phyloP scores from a whole-genome alignment of 1,140 invertebrate genomes.

The Leptinotarsa texana region DNA sequence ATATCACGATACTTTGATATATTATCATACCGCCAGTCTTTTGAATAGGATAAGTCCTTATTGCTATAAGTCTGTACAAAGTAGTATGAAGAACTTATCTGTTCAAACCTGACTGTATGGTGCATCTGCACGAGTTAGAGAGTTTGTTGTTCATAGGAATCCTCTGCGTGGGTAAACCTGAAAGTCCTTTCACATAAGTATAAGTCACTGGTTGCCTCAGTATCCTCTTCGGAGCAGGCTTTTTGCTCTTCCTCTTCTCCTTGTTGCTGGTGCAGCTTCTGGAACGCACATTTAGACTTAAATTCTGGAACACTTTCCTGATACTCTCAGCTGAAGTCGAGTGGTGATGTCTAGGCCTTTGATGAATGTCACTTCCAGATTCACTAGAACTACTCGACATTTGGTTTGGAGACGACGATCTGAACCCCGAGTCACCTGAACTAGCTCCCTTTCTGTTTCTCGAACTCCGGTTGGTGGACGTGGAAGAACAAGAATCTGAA shows the following conservation, averaged over 20 bases:
- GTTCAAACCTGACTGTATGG: constrained; percentile 51
- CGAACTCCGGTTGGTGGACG: constrained; percentile 47
- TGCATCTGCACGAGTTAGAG: constrained; percentile 48
- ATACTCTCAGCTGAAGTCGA: constrained; percentile 65
- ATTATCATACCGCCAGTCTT: constrained; percentile 26
- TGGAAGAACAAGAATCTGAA: constrained; percentile 61
- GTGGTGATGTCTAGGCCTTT: constrained; percentile 62
- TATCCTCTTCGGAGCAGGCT: constrained; percentile 69
- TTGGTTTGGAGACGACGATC: constrained; percentile 53
- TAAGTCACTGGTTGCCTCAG: constrained; percentile 74
- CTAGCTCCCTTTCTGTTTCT: constrained; percentile 45
- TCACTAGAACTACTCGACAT: constrained; percentile 64
- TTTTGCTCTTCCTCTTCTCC: constrained; percentile 58
- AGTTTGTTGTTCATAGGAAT: constrained; percentile 62
- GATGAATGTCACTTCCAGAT: constrained; percentile 60
- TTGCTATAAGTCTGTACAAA: constrained; percentile 15
- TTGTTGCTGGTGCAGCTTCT: constrained; percentile 64
- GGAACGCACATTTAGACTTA: constrained; percentile 66
- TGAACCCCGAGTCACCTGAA: constrained; percentile 42
- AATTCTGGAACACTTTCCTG: constrained; percentile 70
- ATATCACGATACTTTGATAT: constrained; percentile 16
- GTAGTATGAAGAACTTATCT: constrained; percentile 46
- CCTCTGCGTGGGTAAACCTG: constrained; percentile 76
- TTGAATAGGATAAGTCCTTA: constrained; percentile 28
- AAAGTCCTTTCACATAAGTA: constrained; percentile 76